Percentiles rank a stretch among this genome's conserved stretches.
Evolutionary conservation across 1,140 invertebrate genomes (phyloP).

Genomic region (Nasonia giraulti): DNA sequence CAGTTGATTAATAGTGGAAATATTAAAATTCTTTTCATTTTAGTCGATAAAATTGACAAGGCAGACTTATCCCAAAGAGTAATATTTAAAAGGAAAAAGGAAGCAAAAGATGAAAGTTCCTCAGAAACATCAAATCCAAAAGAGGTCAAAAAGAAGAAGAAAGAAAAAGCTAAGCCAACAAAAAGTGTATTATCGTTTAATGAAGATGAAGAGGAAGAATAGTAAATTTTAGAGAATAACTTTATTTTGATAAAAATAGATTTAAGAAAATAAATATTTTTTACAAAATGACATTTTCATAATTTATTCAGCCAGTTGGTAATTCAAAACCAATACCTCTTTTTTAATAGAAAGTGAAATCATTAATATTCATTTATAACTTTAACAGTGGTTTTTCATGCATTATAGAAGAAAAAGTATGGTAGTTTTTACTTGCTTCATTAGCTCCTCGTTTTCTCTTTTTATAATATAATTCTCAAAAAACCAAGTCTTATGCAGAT

Average conservation of each 20-base stretch:
- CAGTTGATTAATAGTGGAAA: not conserved
- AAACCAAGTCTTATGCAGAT: no score
- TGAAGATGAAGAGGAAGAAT: slow-evolving; percentile 72
- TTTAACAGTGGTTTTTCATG: no score
- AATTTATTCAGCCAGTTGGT: not conserved
- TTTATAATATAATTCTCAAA: no score
- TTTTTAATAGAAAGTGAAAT: no score
- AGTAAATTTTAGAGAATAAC: not conserved
- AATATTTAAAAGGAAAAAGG: slow-evolving; percentile 73
- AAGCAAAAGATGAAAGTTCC: slow-evolving; percentile 43
- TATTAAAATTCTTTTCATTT: slow-evolving; percentile 50
- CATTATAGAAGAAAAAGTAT: no score
- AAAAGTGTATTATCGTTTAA: slow-evolving; percentile 74
- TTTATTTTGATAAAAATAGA: not conserved
- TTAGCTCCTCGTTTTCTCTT: no score
- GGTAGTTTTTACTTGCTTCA: no score
- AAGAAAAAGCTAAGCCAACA: slow-evolving; percentile 68
- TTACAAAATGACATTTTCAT: not conserved
- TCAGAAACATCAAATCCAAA: slow-evolving; percentile 37
- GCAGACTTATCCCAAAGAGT: slow-evolving; percentile 76
- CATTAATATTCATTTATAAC: no score
- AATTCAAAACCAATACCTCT: no score
- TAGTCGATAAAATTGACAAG: slow-evolving; percentile 74
- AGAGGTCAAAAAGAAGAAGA: slow-evolving; percentile 62
- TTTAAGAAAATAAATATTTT: slow-evolving; percentile 14